Percentiles rank a stretch among this genome's conserved stretches.
phyloP scores from a whole-genome alignment of 2,113 vertebrate species.

The Hyla sarda region DNA sequence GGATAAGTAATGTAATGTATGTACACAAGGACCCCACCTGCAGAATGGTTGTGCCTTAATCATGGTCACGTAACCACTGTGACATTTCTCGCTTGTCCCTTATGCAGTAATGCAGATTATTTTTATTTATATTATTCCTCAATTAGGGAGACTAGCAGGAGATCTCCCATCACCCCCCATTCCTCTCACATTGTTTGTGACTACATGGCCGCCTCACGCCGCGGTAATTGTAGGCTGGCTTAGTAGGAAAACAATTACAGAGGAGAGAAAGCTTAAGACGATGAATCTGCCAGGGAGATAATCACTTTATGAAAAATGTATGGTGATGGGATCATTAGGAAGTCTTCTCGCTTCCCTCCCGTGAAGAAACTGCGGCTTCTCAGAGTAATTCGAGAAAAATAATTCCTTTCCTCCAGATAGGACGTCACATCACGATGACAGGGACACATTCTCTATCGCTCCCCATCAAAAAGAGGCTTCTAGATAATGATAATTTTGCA shows the following conservation, averaged over 20 bases:
- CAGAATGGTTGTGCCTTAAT: too few relatives aligned
- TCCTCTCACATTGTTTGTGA: constrained; percentile 65
- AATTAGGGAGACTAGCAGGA: constrained; percentile 68
- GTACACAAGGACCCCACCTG: too few relatives aligned
- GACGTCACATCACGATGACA: neutral
- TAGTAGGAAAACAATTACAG: constrained; percentile 66
- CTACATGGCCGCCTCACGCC: constrained; percentile 59
- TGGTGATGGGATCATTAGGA: constrained; percentile 66
- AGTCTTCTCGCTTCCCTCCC: constrained; percentile 60
- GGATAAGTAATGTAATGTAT: too few relatives aligned
- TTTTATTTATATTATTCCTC: constrained; percentile 61
- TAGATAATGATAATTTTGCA: too few relatives aligned
- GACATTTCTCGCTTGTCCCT: constrained; percentile 64
- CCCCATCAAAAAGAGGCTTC: too few relatives aligned
- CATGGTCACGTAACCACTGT: constrained; percentile 54
- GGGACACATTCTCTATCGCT: neutral
- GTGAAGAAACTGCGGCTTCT: constrained; percentile 57
- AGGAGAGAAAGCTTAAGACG: constrained; percentile 61
- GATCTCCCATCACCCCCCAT: constrained; percentile 61
- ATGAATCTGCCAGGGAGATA: constrained; percentile 66
- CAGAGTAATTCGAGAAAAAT: constrained; percentile 51
- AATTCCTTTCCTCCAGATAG: neutral
- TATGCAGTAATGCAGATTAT: constrained; percentile 67
- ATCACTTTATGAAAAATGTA: constrained; percentile 76
- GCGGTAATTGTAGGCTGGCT: constrained; percentile 64